These are phyloP conservation scores for Phyllopteryx taeniolatus DNA, from an alignment of 2,113 vertebrate species.

Conservation along the genomic window DNA sequence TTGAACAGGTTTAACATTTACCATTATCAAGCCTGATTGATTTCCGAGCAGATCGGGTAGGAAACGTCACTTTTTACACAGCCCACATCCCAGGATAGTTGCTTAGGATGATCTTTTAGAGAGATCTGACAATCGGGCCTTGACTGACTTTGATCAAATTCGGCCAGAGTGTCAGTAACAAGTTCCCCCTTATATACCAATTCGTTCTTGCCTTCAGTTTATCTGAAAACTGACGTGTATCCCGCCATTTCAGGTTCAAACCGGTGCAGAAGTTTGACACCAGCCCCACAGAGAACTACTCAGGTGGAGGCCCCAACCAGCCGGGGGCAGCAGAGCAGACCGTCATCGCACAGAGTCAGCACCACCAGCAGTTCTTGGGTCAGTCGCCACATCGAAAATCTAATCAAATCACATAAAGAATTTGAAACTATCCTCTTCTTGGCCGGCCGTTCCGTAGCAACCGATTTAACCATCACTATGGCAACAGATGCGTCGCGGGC, in stretches of 20 bases:
- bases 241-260: conserved; percentile 77
- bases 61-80: too few species aligned
- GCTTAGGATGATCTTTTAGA: too few species aligned
- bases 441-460: not conserved
- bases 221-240: not conserved
- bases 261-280: conserved; percentile 87
- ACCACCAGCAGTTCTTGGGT: conserved; percentile 97
- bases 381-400: conserved; percentile 34
- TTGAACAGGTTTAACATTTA: too few species aligned
- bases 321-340: conserved; percentile 83
- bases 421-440: not conserved
- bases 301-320: conserved; percentile 75
- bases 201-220: not conserved
- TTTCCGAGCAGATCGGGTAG: too few species aligned
- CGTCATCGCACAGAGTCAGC: conserved; percentile 89
- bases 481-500: conserved; percentile 84
- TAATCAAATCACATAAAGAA: not conserved
- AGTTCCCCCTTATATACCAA: too few species aligned
- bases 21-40: too few species aligned
- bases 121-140: too few species aligned
- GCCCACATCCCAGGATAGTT: too few species aligned
- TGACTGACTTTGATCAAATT: too few species aligned
- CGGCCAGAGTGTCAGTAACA: too few species aligned
- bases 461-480: not conserved
- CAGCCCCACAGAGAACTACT: conserved; percentile 76